Conservation (phyloP, 53 echinoderm and acorn worm genomes). For the Holothuria leucospilota region DNA sequence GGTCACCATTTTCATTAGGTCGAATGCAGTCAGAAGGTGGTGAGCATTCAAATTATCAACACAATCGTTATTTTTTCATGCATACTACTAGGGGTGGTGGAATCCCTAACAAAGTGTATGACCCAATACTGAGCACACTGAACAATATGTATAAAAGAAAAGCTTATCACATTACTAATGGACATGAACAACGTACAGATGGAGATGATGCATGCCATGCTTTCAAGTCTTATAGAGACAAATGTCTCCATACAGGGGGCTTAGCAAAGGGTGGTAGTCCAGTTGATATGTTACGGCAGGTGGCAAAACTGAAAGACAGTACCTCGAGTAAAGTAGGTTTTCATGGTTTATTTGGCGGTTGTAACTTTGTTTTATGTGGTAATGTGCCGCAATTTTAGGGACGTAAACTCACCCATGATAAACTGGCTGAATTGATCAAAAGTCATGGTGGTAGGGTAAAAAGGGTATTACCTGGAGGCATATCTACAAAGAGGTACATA, state of each 20-base stretch:
- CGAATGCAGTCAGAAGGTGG: constrained; percentile 71
- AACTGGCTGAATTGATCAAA: too few species aligned
- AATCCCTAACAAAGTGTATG: constrained; percentile 32
- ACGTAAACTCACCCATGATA: too few species aligned
- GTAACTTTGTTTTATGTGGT: constrained; percentile 1
- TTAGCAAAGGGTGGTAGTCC: neutral
- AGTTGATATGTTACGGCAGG: neutral
- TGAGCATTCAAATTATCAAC: constrained; percentile 65
- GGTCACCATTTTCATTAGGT: constrained; percentile 47
- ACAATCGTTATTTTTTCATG: constrained; percentile 55
- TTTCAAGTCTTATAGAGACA: neutral
- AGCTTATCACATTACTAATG: neutral
- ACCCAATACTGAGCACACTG: neutral
- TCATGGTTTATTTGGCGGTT: neutral
- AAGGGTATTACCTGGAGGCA: too few species aligned
- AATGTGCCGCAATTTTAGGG: neutral
- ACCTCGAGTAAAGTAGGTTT: neutral
- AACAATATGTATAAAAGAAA: neutral
- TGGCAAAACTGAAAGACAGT: neutral
- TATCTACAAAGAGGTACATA: too few species aligned
- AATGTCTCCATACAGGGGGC: neutral
- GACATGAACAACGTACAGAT: neutral
- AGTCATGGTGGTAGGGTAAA: too few species aligned
- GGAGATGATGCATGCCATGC: neutral
- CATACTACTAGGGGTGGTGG: constrained; percentile 72